A percentile compares a stretch with the other conserved stretches of the same genome.
These are phyloP conservation scores for Heterodera filipjevi DNA, from an alignment of 2,888 invertebrate species.

Conservation along the genomic window DNA sequence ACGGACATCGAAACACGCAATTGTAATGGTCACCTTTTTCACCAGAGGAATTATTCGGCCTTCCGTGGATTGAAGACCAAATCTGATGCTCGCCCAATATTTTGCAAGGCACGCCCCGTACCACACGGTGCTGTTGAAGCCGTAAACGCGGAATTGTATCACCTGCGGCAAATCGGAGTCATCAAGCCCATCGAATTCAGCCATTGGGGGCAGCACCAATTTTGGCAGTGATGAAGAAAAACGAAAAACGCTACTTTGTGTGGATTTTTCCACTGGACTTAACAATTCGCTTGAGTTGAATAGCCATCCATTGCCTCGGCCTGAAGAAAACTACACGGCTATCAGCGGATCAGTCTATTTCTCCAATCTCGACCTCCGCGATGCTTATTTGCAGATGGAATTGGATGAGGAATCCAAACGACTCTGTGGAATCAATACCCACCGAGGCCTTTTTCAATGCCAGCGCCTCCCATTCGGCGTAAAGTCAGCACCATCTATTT, in stretches of 20 bases:
- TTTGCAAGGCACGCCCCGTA: constrained; percentile 40
- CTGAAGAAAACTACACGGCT: constrained; percentile 41
- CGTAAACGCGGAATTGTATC: constrained; percentile 43
- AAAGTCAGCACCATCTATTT: constrained; percentile 48
- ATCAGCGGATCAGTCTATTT: constrained; percentile 37
- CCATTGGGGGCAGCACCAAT: constrained; percentile 50
- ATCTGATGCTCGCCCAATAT: constrained; percentile 38
- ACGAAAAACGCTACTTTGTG: constrained; percentile 26
- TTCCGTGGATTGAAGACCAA: no score
- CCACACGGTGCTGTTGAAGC: constrained; percentile 37
- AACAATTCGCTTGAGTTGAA: constrained; percentile 38
- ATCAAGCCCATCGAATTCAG: constrained; percentile 34
- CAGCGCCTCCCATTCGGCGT: constrained; percentile 51
- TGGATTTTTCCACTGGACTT: constrained; percentile 4
- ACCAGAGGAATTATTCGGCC: no score
- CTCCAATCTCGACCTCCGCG: constrained; percentile 45
- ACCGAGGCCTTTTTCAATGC: constrained; percentile 46
- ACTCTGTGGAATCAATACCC: constrained; percentile 29
- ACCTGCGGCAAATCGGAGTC: constrained; percentile 37
- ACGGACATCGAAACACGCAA: no score
- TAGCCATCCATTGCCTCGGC: constrained; percentile 45
- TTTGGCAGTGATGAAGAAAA: constrained; percentile 42
- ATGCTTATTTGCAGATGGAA: constrained; percentile 48
- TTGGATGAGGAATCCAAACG: constrained; percentile 40
- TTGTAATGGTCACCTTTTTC: no score